Base-by-base conservation (phyloP, 2,113 vertebrate species). In the Neopipo cinnamomea region DNA sequence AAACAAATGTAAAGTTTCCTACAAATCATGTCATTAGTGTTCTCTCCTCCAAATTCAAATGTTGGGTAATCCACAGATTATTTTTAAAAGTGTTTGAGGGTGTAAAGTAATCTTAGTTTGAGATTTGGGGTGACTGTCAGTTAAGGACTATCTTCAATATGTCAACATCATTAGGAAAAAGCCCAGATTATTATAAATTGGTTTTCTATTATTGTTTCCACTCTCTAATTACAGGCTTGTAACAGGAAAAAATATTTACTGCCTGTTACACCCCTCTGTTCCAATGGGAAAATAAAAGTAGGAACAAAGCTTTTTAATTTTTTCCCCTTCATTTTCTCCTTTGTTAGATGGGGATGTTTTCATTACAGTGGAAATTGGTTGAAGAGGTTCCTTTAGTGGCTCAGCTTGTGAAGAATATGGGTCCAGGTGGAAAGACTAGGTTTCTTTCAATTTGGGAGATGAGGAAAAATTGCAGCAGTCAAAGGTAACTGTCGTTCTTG, bases 201-300 rank as follows among this genome's bases (percentile, higher is more conserved):
- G 37, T 93, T 87, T 93, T 76, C 28, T 84, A 1, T 55, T 85
- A 2, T 74, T 42, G 70, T 96, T 93, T 93, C 85, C 58, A 91
- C 39, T 80, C 21, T 72, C 42, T 92, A 56, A 81, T 96, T 77
- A 63, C 49, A 80, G 50, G 21, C 55, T 93, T 82, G 53, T 92
- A 52, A 73, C 52, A 88, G 85, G 9, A 24, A 68, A 49, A 63
- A 62, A 33, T 14, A 41, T 42, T 71, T 95, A 37, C 72, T 84
- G 28, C 44, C 37, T 86, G 81, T 58, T 93, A 82, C 84, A 85
- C 90, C 62, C 65, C 65, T 85, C 53, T 82, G 62, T 95, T 94
- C 91, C 78, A 88, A 44, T 56, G 35, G 84, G 70, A 92, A 97
- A 90, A 86, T 59, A 84, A 68, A 92, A 92, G 56, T 63, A 86